These are phyloP conservation scores for Microcebus jonahi DNA, from an alignment of 2,113 vertebrate genomes.

Conservation along the genomic window DNA sequence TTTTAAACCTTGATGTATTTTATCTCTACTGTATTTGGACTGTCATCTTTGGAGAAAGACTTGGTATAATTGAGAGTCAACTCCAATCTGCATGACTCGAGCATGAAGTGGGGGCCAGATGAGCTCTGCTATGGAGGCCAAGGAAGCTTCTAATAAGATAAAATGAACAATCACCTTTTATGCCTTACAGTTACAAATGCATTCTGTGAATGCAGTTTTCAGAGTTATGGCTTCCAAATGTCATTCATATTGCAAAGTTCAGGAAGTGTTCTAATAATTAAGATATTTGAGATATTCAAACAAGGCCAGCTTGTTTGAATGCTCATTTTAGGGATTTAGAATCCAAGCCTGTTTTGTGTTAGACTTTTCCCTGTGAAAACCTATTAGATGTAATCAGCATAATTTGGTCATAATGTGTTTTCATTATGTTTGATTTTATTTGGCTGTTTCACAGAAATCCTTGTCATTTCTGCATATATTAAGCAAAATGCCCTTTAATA, in stretches of 20 bases:
- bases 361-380: conserved; percentile 57
- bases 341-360: conserved; percentile 47
- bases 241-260: conserved; percentile 68
- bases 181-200: conserved; percentile 76
- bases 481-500: conserved; percentile 29
- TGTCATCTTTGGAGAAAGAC: conserved; percentile 93
- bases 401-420: conserved; percentile 64
- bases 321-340: conserved; percentile 17
- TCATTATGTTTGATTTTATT: conserved; percentile 69
- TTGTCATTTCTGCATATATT: conserved; percentile 55
- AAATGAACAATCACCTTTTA: conserved; percentile 85
- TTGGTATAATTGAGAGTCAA: conserved; percentile 95
- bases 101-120: conserved; percentile 86
- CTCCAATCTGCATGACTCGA: conserved; percentile 92
- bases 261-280: conserved; percentile 53
- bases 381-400: conserved; percentile 45
- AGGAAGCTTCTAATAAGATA: conserved; percentile 84
- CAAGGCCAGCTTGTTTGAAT: background rate
- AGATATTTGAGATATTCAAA: background rate
- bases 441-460: conserved; percentile 49
- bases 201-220: conserved; percentile 56
- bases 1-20: conserved; percentile 98
- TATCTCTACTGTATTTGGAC: conserved; percentile 93
- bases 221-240: conserved; percentile 72
- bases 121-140: conserved; percentile 81